Evolutionary conservation across 2,797 vertebrate genomes (phyloP).

Genomic region (Acanthiza pusilla): DNA sequence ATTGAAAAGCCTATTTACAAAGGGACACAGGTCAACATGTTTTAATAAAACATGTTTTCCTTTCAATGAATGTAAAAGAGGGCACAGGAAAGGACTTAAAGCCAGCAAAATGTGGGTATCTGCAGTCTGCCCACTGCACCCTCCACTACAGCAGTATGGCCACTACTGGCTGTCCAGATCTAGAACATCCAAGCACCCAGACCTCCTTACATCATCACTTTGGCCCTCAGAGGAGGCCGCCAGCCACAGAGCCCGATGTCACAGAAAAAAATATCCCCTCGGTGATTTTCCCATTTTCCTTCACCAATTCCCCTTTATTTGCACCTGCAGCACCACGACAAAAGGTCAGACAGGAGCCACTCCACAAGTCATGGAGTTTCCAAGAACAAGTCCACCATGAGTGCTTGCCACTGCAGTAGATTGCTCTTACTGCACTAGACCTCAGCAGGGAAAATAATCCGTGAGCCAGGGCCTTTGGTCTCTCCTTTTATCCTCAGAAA

Average conservation of each 20-base stretch:
- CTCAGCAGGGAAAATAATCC: not conserved
- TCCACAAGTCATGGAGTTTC: not conserved
- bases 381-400: not conserved
- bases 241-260: fast-evolving
- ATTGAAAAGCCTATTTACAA: not conserved
- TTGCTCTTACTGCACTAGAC: not conserved
- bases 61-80: not conserved
- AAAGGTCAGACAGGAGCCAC: not conserved
- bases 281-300: not conserved
- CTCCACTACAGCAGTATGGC: not conserved
- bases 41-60: not conserved
- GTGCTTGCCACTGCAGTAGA: not conserved
- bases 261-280: not conserved
- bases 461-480: not conserved
- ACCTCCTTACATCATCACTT: not conserved
- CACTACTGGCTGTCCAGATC: not conserved
- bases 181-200: not conserved
- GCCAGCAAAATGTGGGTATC: not conserved
- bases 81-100: not conserved
- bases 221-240: not conserved
- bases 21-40: not conserved
- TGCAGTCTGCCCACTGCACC: not conserved
- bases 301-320: not conserved
- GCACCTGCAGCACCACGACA: not conserved
- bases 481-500: not conserved